These are phyloP conservation scores for Piprites chloris DNA, from an alignment of 2,113 vertebrate genomes.

Conservation along the genomic window DNA sequence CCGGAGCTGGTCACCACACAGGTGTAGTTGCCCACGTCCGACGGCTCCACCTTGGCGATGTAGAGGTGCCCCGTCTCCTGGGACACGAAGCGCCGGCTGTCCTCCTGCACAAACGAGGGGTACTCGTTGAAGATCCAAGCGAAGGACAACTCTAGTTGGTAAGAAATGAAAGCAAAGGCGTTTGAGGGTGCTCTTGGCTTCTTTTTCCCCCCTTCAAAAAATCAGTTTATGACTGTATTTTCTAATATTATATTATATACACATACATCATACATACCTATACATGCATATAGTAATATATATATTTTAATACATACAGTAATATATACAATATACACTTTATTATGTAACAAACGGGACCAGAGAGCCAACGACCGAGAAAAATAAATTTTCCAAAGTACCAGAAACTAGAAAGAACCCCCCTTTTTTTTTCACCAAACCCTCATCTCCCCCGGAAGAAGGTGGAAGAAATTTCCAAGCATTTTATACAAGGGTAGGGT, in stretches of 20 bases:
- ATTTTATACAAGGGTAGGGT: not conserved
- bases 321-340: too few species aligned
- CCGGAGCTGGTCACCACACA: slow-evolving; percentile 86
- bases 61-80: slow-evolving; percentile 94
- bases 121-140: slow-evolving; percentile 96
- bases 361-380: not conserved
- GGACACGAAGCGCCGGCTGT: slow-evolving; percentile 88
- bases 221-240: not conserved
- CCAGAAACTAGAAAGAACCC: not conserved
- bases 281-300: too few species aligned
- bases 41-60: slow-evolving; percentile 90
- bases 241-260: not conserved
- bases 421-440: not conserved
- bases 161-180: not conserved
- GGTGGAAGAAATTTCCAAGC: not conserved
- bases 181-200: not conserved
- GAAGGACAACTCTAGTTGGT: slow-evolving; percentile 80
- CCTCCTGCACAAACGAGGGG: slow-evolving; percentile 89
- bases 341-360: rapidly evolving
- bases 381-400: not conserved
- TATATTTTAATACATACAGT: too few species aligned
- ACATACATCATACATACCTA: too few species aligned
- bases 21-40: slow-evolving; percentile 93
- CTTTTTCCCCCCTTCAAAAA: not conserved
- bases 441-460: not conserved